Percentiles rank a stretch among this genome's conserved stretches.
Evolutionary conservation across 2,888 invertebrate genomes (phyloP).

Genomic region (Eulithis testata): DNA sequence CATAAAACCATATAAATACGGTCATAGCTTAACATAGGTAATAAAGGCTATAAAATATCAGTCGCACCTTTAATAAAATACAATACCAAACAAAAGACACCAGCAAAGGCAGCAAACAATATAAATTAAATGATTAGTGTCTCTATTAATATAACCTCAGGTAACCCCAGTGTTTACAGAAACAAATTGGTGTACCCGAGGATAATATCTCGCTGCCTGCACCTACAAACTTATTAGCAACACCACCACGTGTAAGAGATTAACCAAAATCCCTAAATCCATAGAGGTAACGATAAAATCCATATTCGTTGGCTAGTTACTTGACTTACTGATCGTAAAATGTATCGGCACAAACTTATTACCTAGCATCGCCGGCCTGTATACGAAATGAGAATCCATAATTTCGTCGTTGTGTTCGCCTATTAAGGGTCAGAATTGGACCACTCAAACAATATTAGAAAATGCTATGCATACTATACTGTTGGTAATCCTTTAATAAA

Average conservation of each 20-base stretch:
- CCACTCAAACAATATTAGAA: too few species aligned
- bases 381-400: neutral
- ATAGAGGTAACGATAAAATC: neutral
- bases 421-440: too few species aligned
- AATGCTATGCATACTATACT: too few species aligned
- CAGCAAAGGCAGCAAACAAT: conserved; percentile 8
- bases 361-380: too few species aligned
- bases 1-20: too few species aligned
- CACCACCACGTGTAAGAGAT: conserved; percentile 10
- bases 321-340: too few species aligned
- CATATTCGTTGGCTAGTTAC: too few species aligned
- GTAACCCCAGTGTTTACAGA: conserved; percentile 51
- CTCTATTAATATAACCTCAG: conserved; percentile 33
- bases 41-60: neutral
- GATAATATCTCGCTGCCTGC: conserved; percentile 42
- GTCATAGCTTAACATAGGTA: too few species aligned
- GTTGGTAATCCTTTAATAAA: too few species aligned
- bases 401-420: too few species aligned
- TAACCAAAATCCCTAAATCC: conserved; percentile 21
- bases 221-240: conserved; percentile 41
- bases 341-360: too few species aligned
- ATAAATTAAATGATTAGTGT: conserved; percentile 31
- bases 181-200: conserved; percentile 52
- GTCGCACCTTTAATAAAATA: neutral
- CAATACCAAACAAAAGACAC: neutral